Conservation (phyloP, 1,140 invertebrate genomes). For the Scaptomyza hsui region DNA sequence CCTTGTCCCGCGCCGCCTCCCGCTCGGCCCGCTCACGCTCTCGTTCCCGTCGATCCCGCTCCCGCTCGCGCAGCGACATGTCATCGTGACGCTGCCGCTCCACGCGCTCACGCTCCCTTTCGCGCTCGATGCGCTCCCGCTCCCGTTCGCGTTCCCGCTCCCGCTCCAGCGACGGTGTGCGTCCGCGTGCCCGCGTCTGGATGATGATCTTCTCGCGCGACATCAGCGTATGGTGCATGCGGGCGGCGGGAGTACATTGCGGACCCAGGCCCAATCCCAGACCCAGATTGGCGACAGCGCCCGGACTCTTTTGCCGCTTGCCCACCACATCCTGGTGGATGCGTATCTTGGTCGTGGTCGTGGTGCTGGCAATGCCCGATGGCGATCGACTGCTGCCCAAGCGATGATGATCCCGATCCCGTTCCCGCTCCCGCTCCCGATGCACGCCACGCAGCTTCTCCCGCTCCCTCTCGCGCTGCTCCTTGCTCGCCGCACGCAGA, state of each 20-base stretch:
- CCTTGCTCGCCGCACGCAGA: conserved; percentile 71
- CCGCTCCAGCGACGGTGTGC: conserved; percentile 71
- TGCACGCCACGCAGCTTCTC: conserved; percentile 71
- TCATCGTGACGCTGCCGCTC: conserved; percentile 62
- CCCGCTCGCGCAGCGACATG: conserved; percentile 84
- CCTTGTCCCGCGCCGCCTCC: conserved; percentile 85
- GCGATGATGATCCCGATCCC: conserved; percentile 75
- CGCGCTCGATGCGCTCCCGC: conserved; percentile 71
- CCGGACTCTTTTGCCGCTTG: conserved; percentile 75
- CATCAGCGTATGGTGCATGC: conserved; percentile 77
- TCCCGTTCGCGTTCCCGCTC: conserved; percentile 68
- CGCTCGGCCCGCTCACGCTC: conserved; percentile 83
- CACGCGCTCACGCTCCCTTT: conserved; percentile 84
- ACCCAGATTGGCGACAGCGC: conserved; percentile 23
- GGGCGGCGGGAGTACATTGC: conserved; percentile 49
- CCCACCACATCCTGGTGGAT: conserved; percentile 77
- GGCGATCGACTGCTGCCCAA: conserved; percentile 71
- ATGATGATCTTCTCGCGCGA: conserved; percentile 81
- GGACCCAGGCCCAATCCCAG: conserved; percentile 33
- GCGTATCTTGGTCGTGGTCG: conserved; percentile 79
- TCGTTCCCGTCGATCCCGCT: conserved; percentile 84
- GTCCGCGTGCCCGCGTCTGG: conserved; percentile 70
- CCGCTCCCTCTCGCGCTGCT: conserved; percentile 74
- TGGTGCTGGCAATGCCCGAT: conserved; percentile 53
- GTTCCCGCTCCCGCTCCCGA: conserved; percentile 52